Evolutionary conservation across 2,113 vertebrate species (phyloP).

Genomic region (Anguilla japonica): DNA sequence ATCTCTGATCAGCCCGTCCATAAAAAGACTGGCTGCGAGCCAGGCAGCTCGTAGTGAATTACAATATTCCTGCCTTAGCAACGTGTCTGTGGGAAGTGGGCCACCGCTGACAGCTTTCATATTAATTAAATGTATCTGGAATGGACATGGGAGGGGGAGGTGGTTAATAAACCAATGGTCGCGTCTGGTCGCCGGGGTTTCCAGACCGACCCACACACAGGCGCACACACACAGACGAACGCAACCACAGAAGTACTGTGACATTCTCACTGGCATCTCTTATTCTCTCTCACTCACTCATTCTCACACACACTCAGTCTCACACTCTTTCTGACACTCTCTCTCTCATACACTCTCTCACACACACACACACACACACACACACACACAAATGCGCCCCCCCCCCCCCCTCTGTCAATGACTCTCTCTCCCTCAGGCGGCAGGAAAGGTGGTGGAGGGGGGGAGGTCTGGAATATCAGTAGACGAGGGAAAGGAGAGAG

Average conservation of each 20-base stretch:
- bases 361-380: background rate
- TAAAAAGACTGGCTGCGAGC: background rate
- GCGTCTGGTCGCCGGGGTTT: background rate
- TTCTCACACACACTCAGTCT: background rate
- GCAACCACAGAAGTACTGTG: background rate
- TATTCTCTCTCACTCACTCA: background rate
- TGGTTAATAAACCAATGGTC: background rate
- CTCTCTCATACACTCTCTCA: too few relatives aligned
- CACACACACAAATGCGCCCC: background rate
- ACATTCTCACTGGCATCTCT: background rate
- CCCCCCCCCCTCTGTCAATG: background rate
- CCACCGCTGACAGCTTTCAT: background rate
- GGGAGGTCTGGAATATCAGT: background rate
- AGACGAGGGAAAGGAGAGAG: constrained; percentile 1
- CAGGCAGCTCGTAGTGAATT: background rate
- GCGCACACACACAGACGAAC: background rate
- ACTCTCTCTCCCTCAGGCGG: background rate
- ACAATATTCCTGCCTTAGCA: background rate
- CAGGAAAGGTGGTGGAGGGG: constrained; percentile 7
- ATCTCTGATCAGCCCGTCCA: background rate
- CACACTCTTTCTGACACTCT: background rate
- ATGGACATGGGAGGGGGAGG: background rate
- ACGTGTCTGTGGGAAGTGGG: background rate
- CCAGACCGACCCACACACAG: background rate
- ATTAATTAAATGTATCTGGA: background rate